These are phyloP conservation scores for Drosophila orosa DNA, from an alignment of 1,140 invertebrate species.

Conservation along the genomic window DNA sequence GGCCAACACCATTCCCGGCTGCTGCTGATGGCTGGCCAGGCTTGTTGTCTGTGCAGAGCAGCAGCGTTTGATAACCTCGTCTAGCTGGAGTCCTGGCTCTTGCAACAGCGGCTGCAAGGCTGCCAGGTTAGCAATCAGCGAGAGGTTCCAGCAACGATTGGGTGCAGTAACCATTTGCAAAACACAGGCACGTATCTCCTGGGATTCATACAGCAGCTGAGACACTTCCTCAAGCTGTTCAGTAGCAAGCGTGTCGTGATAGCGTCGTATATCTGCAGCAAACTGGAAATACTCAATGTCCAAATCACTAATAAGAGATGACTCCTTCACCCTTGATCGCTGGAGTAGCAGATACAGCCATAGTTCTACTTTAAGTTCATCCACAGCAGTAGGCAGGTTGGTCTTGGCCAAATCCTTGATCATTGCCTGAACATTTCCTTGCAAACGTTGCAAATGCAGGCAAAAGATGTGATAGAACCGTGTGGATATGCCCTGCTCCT, in stretches of 20 bases:
- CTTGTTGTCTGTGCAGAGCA: background rate
- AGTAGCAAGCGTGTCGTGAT: background rate
- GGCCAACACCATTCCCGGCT: conserved; percentile 46
- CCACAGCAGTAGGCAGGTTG: background rate
- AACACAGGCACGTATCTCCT: conserved; percentile 19
- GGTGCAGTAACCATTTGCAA: background rate
- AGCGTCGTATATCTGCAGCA: conserved; percentile 16
- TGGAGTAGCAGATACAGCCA: conserved; percentile 47
- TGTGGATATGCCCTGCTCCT: conserved; percentile 19
- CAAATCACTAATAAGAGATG: conserved; percentile 1
- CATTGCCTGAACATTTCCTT: background rate
- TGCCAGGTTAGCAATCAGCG: conserved; percentile 4
- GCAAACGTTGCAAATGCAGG: conserved; percentile 58
- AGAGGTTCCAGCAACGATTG: conserved; percentile 22
- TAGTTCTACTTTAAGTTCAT: conserved; percentile 43
- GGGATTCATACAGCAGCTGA: conserved; percentile 9
- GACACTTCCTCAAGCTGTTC: background rate
- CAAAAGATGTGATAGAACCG: conserved; percentile 47
- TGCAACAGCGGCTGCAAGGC: conserved; percentile 28
- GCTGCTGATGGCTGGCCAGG: conserved; percentile 9
- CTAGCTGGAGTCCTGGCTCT: background rate
- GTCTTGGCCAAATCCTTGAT: background rate
- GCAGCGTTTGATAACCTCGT: conserved; percentile 10
- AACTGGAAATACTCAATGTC: conserved; percentile 63
- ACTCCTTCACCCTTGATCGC: background rate